A percentile compares a stretch with the other conserved stretches of the same genome.
Evolutionary conservation across 35 echinoderm and acorn worm genomes (phyloP).

Genomic region (Heliocidaris tuberculata): DNA sequence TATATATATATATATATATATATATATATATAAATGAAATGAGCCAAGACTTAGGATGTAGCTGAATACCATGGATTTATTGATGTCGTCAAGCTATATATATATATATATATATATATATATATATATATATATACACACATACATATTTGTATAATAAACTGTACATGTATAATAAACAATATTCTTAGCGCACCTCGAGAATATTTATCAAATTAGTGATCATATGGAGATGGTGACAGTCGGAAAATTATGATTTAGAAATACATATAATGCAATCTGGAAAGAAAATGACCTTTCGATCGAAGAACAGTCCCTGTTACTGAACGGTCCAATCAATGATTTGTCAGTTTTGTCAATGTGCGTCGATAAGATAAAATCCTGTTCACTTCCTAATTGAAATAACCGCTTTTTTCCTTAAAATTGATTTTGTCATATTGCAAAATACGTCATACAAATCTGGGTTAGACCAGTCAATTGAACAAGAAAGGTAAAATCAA

Average conservation of each 20-base stretch:
- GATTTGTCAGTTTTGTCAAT: not conserved
- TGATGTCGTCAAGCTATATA: too few species aligned
- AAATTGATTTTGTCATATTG: not conserved
- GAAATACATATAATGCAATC: too few species aligned
- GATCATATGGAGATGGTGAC: not conserved
- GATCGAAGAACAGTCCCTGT: not conserved
- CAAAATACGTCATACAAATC: too few species aligned
- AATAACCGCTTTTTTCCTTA: not conserved
- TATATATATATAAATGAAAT: too few species aligned
- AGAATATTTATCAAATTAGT: not conserved
- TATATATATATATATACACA: too few species aligned
- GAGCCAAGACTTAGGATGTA: too few species aligned
- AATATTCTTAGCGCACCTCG: not conserved
- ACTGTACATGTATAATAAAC: too few species aligned
- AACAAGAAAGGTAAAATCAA: not conserved
- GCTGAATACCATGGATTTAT: too few species aligned
- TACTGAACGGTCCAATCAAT: not conserved
- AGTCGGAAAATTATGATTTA: too few species aligned
- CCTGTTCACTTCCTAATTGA: not conserved
- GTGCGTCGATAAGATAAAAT: not conserved
- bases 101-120: too few species aligned
- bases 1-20: too few species aligned
- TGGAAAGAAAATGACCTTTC: not conserved
- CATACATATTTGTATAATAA: too few species aligned
- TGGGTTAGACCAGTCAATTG: not conserved